Evolutionary conservation across 2,888 invertebrate species (phyloP), one percentile per base, ranked within the genome.

Genomic region (Criorhina ranunculi): DNA sequence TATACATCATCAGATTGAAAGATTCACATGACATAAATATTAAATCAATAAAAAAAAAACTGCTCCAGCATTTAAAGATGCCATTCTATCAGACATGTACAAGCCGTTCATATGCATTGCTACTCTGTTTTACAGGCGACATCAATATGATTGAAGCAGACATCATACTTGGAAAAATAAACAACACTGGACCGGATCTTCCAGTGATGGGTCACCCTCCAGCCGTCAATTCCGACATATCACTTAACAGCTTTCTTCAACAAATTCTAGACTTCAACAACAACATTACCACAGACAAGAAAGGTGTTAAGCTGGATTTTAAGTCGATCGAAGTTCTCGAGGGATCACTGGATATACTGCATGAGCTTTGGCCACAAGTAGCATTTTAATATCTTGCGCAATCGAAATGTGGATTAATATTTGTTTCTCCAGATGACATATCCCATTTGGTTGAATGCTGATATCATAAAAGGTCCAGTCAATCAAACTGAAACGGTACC

Each of bases 201-300:
- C 97, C 98, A 0, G 94, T 98, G 46, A 98, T 98, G 98, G 97
- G 95, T 0, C 97, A 98, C 92, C 96, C 97, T 0, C 97, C 97
- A 0, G 92, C 91, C 0, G 93, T 90, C 3, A 92, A 91, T 11
- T 97, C 97, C 0, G 96, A 98, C 91, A 92, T 98, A 40, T 94
- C 95, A 0, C 93, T 98, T 17, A 93, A 94, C 0, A 93, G 94
- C 12, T 98, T 98, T 92, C 91, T 98, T 7, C 90, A 92, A 2
- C 92, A 93, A 0, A 94, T 95, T 40, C 91, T 94, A 11, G 90
- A 92, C 9, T 91, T 93, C 86, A 93, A 93, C 88, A 92, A 92
- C 46, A 90, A 90, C 7, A 92, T 92, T 35, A n/a, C n/a, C n/a
- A 67, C 75, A 2, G 88, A 90, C n/a, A 82, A 87, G 33, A 97